Base-by-base conservation (phyloP, 2,797 vertebrate genomes). In the Sebastes minor region DNA sequence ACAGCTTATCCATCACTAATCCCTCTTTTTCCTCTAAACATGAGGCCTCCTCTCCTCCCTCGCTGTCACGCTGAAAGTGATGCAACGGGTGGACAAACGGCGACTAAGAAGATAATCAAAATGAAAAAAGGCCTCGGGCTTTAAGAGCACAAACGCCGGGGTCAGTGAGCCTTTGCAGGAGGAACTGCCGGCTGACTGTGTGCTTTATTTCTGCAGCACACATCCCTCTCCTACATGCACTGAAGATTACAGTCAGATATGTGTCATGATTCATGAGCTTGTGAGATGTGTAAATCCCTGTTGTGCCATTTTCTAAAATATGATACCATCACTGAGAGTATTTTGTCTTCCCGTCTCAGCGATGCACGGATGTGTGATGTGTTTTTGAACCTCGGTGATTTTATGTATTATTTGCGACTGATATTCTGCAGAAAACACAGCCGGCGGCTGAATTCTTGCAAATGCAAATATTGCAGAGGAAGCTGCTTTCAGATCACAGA, bases 1-100 rank as follows among this genome's bases (percentile, higher is more conserved):
- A 49, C 79, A 77, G 86, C 65, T 81, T 56, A 82, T 61, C 85
- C 76, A 1, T 0, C 81, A 22, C 75, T 87, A 83, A 89, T 86
- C 83, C 57, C 35, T 53, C 56, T 4, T 33, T 14, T 28, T 6
- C 62, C 57, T 52, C 67, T 9, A 16, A 71, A 56, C 65, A 46
- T 55, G 74, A 22, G 69, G 6, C 49, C 76, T 67, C 28, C 60
- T 52, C 85, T 68, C 28, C 65, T 67, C 2, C 68, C 20, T 49
- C 56, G 2, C 22, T n/a, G 56, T 72, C 61, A 59, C n/a, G n/a
- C 71, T 56, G 2, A 27, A 13, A 61, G 22, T 20, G 62, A 74
- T 8, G 71, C 25, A 22, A 33, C 13, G 0, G 35, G 60, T 42
- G 16, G 4, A 35, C 74, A 33, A 76, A 78, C 61, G 49, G 80